Percentiles rank a stretch among this genome's conserved stretches.
Evolutionary conservation across 2,113 vertebrate species (phyloP).

Genomic region (Notarius quadriscutis): DNA sequence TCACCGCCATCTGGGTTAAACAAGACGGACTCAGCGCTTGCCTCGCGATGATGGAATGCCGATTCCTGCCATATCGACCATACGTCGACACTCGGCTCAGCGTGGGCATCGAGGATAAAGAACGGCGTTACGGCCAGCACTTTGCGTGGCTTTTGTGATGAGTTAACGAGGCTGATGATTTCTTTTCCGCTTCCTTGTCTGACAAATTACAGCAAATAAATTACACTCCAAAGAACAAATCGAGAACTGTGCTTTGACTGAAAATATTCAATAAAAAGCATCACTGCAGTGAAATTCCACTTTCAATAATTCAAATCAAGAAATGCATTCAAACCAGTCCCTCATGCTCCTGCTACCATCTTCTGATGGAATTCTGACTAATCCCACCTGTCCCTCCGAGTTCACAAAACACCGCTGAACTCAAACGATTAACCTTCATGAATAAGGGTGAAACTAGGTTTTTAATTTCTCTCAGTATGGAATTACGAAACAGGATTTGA

Average conservation of each 20-base stretch:
- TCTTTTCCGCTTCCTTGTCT: neutral
- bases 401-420: neutral
- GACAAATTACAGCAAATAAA: neutral
- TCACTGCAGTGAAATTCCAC: neutral
- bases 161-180: conserved; percentile 2
- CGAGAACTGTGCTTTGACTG: neutral
- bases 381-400: neutral
- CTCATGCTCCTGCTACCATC: neutral
- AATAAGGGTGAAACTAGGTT: neutral
- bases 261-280: neutral
- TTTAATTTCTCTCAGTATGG: neutral
- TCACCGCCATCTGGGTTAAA: neutral
- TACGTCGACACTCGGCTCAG: neutral
- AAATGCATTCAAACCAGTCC: neutral
- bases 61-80: neutral
- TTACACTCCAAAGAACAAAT: neutral
- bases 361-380: neutral
- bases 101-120: neutral
- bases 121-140: neutral
- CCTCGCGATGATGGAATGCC: conserved; percentile 4
- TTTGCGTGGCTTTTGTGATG: neutral
- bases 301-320: neutral
- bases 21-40: neutral
- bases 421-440: neutral
- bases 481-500: neutral